These are phyloP conservation scores for Belonocnema kinseyi DNA, from an alignment of 1,140 invertebrate genomes.

Conservation along the genomic window DNA sequence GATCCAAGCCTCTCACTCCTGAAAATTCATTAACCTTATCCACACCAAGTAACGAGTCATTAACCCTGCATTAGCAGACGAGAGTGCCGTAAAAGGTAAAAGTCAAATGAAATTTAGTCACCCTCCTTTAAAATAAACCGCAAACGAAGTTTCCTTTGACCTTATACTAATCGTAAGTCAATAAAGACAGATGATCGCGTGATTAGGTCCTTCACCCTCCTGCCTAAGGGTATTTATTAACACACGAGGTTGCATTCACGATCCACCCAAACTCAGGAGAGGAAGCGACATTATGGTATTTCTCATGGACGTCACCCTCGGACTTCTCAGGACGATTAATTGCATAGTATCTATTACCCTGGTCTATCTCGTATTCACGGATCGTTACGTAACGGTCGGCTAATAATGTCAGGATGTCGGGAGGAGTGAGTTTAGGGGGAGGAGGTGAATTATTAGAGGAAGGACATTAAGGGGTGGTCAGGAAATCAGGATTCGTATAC, in stretches of 20 bases:
- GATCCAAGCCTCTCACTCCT: too few relatives aligned
- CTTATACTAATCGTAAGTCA: neutral
- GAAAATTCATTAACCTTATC: too few relatives aligned
- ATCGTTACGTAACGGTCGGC: constrained; percentile 51
- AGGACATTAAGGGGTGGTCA: constrained; percentile 36
- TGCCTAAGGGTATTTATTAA: neutral
- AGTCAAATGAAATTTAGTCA: neutral
- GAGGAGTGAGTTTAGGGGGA: neutral
- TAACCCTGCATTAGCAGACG: neutral
- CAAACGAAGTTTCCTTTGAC: constrained; percentile 9
- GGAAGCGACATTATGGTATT: neutral
- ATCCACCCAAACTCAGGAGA: neutral
- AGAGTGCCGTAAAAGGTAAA: neutral
- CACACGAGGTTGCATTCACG: neutral
- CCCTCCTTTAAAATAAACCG: neutral
- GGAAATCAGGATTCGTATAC: constrained; percentile 50
- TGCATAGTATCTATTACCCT: constrained; percentile 56
- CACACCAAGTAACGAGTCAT: neutral
- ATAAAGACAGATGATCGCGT: constrained; percentile 20
- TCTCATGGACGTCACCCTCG: constrained; percentile 19
- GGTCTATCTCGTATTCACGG: constrained; percentile 58
- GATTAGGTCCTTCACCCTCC: constrained; percentile 5
- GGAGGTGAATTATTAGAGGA: neutral
- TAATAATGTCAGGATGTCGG: constrained; percentile 50
- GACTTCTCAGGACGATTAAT: constrained; percentile 50